Evolutionary conservation across 2,888 invertebrate genomes (phyloP).

Genomic region (Isotomurus palustris): DNA sequence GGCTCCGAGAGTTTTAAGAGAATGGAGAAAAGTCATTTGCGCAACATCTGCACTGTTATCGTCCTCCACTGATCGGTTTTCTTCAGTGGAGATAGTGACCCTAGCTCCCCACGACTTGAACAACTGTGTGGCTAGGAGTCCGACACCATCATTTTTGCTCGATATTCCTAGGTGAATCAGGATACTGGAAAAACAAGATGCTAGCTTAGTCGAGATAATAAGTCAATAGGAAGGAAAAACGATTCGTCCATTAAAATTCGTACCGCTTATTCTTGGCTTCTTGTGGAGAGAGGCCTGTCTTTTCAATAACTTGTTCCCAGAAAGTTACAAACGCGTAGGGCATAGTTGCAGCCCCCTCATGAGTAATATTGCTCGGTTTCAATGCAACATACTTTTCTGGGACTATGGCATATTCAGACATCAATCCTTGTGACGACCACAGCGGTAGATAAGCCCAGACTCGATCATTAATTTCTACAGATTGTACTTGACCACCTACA

Average conservation of each 20-base stretch:
- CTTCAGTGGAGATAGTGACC: slow-evolving; percentile 43
- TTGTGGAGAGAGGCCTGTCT: slow-evolving; percentile 32
- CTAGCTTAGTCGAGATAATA: too few relatives aligned
- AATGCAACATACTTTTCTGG: slow-evolving; percentile 49
- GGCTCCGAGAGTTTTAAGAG: slow-evolving; percentile 44
- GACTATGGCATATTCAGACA: slow-evolving; percentile 44
- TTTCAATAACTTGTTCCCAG: slow-evolving; percentile 48
- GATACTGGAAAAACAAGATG: slow-evolving; percentile 22
- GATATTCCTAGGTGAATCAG: slow-evolving; percentile 43
- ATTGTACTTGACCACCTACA: slow-evolving; percentile 57
- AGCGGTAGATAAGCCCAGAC: slow-evolving; percentile 59
- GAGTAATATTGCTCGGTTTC: slow-evolving; percentile 58
- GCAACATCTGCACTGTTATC: slow-evolving; percentile 38
- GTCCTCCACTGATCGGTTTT: slow-evolving; percentile 30
- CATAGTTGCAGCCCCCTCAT: slow-evolving; percentile 59
- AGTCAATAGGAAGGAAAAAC: not conserved
- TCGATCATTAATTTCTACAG: slow-evolving; percentile 61
- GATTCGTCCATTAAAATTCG: not conserved
- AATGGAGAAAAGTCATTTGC: slow-evolving; percentile 44
- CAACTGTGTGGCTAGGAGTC: slow-evolving; percentile 41
- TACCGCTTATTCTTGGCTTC: slow-evolving; percentile 42
- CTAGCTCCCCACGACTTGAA: slow-evolving; percentile 43
- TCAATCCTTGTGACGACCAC: slow-evolving; percentile 51
- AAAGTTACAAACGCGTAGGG: slow-evolving; percentile 60
- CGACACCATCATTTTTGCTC: slow-evolving; percentile 46